phyloP scores from a whole-genome alignment of 2,888 invertebrate genomes.

The Oscheius sp. region DNA sequence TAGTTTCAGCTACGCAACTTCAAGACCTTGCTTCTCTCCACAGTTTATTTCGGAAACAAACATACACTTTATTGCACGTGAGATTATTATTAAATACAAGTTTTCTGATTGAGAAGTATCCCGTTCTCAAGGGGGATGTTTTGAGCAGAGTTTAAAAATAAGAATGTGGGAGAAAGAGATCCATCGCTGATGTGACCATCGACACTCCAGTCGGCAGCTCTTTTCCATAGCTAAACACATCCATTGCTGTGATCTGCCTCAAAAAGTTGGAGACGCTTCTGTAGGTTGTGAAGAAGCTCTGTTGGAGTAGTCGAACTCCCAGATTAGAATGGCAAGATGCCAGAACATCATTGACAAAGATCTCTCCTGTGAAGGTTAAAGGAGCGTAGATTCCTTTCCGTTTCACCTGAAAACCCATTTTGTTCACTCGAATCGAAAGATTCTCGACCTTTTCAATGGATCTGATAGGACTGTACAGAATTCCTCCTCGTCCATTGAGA shows the following conservation, averaged over 20 bases:
- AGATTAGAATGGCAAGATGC: slow-evolving; percentile 70
- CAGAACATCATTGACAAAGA: slow-evolving; percentile 69
- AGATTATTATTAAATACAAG: slow-evolving; percentile 17
- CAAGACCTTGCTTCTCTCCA: too few relatives aligned
- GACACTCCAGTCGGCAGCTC: slow-evolving; percentile 67
- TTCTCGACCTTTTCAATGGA: slow-evolving; percentile 43
- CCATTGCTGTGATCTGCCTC: slow-evolving; percentile 30
- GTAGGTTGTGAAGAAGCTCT: slow-evolving; percentile 68
- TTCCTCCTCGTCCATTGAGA: slow-evolving; percentile 20
- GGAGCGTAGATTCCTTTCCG: slow-evolving; percentile 69
- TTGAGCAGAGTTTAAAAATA: slow-evolving; percentile 31
- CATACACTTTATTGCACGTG: slow-evolving; percentile 16
- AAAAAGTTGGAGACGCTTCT: slow-evolving; percentile 38
- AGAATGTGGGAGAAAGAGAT: slow-evolving; percentile 63
- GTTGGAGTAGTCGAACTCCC: slow-evolving; percentile 66
- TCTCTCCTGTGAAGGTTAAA: slow-evolving; percentile 67
- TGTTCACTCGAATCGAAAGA: too few relatives aligned
- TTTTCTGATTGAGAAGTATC: neutral
- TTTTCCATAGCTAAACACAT: slow-evolving; percentile 24
- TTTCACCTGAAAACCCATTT: slow-evolving; percentile 38
- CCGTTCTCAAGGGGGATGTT: neutral
- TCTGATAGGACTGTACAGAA: neutral
- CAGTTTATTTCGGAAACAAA: too few relatives aligned
- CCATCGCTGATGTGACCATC: slow-evolving; percentile 61
- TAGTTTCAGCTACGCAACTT: too few relatives aligned